Percentiles rank a stretch among this genome's conserved stretches.
phyloP scores from a whole-genome alignment of 2,888 invertebrate species.

The Trypoxylon attenuatum region DNA sequence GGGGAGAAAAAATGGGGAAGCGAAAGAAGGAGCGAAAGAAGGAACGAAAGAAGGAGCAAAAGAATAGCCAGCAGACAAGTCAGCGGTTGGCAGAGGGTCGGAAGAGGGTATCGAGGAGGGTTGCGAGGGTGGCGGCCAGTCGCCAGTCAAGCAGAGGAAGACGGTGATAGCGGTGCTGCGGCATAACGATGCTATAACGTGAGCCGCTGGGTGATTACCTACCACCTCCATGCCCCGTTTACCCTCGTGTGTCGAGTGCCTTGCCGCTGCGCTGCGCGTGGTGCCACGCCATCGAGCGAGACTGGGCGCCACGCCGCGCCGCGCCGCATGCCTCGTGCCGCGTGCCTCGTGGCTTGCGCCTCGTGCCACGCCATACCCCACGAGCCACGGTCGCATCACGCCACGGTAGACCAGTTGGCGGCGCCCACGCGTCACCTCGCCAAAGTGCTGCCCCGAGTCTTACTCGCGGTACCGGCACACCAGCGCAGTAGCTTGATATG shows the following conservation, averaged over 20 bases:
- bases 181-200: conserved; percentile 74
- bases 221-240: conserved; percentile 65
- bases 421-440: too few species aligned
- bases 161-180: conserved; percentile 68
- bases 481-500: too few species aligned
- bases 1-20: not conserved
- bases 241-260: conserved; percentile 50
- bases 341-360: not conserved
- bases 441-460: too few species aligned
- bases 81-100: conserved; percentile 4
- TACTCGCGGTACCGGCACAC: too few species aligned
- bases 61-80: not conserved
- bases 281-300: conserved; percentile 13
- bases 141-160: not conserved
- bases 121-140: conserved; percentile 32
- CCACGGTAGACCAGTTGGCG: too few species aligned
- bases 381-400: too few species aligned
- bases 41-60: not conserved
- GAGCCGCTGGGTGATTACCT: conserved; percentile 74
- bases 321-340: conserved; percentile 10
- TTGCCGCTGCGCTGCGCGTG: conserved; percentile 36
- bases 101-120: conserved; percentile 33
- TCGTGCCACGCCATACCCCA: too few species aligned
- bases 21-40: not conserved
- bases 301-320: conserved; percentile 30